phyloP scores from a whole-genome alignment of 2,113 vertebrate species.

The Cnemophilus loriae region DNA sequence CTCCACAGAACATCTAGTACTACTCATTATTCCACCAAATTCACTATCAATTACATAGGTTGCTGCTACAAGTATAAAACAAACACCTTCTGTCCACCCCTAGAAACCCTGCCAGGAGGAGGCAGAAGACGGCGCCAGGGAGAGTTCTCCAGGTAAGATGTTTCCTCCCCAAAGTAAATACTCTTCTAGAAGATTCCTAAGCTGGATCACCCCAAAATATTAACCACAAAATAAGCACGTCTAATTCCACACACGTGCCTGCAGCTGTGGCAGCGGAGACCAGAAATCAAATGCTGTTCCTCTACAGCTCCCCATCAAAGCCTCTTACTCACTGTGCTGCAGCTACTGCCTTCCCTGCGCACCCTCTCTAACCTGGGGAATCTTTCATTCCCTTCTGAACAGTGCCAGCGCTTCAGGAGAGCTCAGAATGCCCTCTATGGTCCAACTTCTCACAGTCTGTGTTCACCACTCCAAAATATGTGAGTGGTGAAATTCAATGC shows the following conservation, averaged over 20 bases:
- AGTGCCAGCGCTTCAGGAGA: not conserved
- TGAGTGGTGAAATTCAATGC: not conserved
- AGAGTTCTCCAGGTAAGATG: not conserved
- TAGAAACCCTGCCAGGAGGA: not conserved
- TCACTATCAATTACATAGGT: not conserved
- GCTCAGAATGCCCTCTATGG: not conserved
- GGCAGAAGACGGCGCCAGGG: not conserved
- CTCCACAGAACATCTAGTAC: not conserved
- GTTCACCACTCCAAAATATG: not conserved
- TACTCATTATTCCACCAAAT: not conserved
- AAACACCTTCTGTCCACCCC: not conserved
- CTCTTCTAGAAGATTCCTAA: not conserved
- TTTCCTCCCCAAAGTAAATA: not conserved
- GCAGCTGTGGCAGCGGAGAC: not conserved
- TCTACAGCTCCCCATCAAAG: not conserved
- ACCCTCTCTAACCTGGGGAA: not conserved
- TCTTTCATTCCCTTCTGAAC: not conserved
- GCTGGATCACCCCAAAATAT: not conserved
- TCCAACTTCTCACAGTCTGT: not conserved
- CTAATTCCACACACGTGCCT: rapidly evolving
- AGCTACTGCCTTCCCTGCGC: not conserved
- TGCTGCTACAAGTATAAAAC: not conserved
- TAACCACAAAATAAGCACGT: not conserved
- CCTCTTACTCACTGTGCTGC: not conserved
- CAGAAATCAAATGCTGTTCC: not conserved